Evolutionary conservation across 2,797 vertebrate species (phyloP), one percentile per base, ranked within the genome.

Genomic region (Tapera naevia): DNA sequence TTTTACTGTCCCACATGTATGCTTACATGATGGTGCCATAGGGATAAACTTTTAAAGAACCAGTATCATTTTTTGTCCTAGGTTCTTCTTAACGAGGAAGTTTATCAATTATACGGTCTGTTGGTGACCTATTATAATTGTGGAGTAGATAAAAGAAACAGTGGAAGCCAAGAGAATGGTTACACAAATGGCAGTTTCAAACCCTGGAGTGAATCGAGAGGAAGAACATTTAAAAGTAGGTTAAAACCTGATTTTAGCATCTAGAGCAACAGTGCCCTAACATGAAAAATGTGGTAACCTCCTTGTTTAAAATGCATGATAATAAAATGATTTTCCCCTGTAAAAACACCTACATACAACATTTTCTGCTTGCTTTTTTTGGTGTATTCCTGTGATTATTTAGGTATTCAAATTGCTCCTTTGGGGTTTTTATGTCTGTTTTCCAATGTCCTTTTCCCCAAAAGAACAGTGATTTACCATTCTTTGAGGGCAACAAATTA

Each of bases 1-100:
- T 99, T 99, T 98, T 98, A 98, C 99, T 98, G 98, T 99, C 99
- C 99, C 99, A 98, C 99, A 99, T 99, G 99, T 99, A 99, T 99
- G 98, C 99, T 99, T 99, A 99, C 99, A 99, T 91, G 98, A 98
- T 98, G 98, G 98, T 98, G 99, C 99, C 99, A 97, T 95, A 98
- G 99, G 99, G 99, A 99, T 98, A 98, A 99, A 99, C 98, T 99
- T 98, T 99, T 98, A 99, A 99, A 98, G 98, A 95, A 97, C 92
- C 98, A 98, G 98, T 25, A 98, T 97, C 96, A 48, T 95, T 98
- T 98, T 97, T 97, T 93, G 97, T 97, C 97, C 96, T 61, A n/a
- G 93, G 88, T 84, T 95, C 96, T 92, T 92, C 95, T 95, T 97
- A 97, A 97, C 48, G 73, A 97, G 97, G 88, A 84, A 88, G 88